Base-by-base conservation (phyloP, 2,113 vertebrate species). In the Caranx melampygus region DNA sequence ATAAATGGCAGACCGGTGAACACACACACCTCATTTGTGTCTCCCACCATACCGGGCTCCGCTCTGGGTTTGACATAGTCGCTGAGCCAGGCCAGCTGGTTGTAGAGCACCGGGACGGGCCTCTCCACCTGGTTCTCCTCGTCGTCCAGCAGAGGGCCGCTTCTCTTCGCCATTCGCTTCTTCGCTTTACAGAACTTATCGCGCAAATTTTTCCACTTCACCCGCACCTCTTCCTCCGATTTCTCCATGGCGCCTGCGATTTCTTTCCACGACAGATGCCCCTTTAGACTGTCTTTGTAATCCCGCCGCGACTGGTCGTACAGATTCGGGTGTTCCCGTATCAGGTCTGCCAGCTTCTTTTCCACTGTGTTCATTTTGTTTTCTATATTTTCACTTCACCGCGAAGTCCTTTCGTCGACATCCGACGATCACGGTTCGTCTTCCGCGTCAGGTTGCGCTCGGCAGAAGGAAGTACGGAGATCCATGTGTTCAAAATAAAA, bases 111-210 rank as follows among this genome's bases (percentile, higher is more conserved):
- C 42, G 89, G 89, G 44, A 79, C 83, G 31, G 75, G 85, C 69
- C 64, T 63, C 45, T 89, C 87, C 69, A 37, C 42, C 75, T 47
- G 71, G 75, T 33, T 71, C 54, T 85, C 79, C 6, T 67, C 73
- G 51, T 83, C 82, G 35, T 72, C 60, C 2, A 37, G 64, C 78
- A 10, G 71, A 14, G 61, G 45, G 51, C 8, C 20, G 68, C 9
- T 83, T 72, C 85, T 85, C 75, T 71, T 83, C 18, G 73, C 71
- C 80, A 87, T 68, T 66, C 89, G 89, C 64, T 89, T 89, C 82
- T 87, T 91, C 87, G 89, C 89, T 64, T 91, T 91, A 2, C 87
- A 87, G 87, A 89, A 91, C 87, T 91, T 91, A 83, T 91, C 89
- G 80, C 89, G 87, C 1, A 91, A 72, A 6, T 91, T 91, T 78